A percentile compares a stretch with the other conserved stretches of the same genome.
These are phyloP conservation scores for Sipunculus nudus DNA, from an alignment of 2,888 invertebrate species.

Conservation along the genomic window DNA sequence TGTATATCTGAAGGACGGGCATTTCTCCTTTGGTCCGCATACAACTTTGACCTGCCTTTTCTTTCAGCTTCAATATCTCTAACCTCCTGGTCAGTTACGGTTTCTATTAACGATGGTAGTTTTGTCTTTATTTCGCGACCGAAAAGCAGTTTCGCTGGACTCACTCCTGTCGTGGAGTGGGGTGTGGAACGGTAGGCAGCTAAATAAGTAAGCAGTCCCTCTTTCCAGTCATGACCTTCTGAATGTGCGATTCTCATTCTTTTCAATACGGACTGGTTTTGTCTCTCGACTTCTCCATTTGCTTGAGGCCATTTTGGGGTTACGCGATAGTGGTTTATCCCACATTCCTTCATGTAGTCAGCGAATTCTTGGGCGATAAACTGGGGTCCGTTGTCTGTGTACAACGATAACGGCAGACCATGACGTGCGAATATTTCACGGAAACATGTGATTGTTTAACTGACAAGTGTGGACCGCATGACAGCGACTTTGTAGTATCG, in stretches of 20 bases:
- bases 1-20: no score
- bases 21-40: no score
- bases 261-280: constrained; percentile 34
- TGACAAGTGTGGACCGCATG: background rate
- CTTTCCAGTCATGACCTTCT: constrained; percentile 1
- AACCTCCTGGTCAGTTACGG: no score
- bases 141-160: background rate
- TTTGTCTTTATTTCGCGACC: background rate
- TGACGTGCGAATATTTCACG: constrained; percentile 5
- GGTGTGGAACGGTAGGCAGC: constrained; percentile 12
- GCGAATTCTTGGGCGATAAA: constrained; percentile 5
- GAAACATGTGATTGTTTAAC: background rate
- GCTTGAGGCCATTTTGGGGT: constrained; percentile 9
- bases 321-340: background rate
- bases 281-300: constrained; percentile 24
- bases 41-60: no score
- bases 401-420: constrained; percentile 2
- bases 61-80: no score
- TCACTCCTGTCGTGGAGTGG: constrained; percentile 7
- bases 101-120: no score
- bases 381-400: constrained; percentile 17
- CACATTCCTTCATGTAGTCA: background rate
- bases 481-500: constrained; percentile 10
- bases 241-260: background rate
- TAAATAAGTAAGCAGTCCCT: constrained; percentile 14